Conservation (phyloP, 2,113 vertebrate species). For the Promerops cafer region DNA sequence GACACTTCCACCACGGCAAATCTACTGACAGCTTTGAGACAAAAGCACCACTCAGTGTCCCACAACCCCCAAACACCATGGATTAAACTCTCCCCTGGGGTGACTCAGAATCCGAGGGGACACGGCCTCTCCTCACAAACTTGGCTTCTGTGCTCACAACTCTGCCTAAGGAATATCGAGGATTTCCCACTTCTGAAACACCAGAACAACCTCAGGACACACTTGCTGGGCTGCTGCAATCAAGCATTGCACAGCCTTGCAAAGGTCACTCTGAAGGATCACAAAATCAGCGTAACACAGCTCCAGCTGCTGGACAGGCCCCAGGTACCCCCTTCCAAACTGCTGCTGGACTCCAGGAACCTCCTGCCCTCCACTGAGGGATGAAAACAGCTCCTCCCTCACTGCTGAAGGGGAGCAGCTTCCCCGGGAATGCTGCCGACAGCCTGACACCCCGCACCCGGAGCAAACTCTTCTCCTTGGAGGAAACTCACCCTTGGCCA, state of each 20-base stretch:
- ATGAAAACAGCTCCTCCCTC: background rate
- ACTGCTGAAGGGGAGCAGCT: background rate
- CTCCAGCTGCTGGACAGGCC: background rate
- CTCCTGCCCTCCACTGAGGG: background rate
- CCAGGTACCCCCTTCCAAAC: background rate
- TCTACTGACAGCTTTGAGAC: background rate
- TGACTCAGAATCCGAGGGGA: background rate
- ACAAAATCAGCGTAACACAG: background rate
- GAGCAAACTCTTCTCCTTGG: background rate
- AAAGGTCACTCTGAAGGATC: background rate
- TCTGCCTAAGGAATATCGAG: background rate
- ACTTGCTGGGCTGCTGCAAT: background rate
- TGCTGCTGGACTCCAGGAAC: accelerated
- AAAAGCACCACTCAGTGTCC: background rate
- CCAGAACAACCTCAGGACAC: background rate
- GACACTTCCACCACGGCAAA: background rate
- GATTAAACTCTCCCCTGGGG: background rate
- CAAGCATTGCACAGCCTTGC: accelerated
- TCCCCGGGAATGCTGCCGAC: accelerated
- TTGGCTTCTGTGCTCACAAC: background rate
- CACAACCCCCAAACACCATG: background rate
- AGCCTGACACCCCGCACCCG: background rate
- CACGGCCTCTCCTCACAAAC: background rate
- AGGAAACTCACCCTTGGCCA: background rate
- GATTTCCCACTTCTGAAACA: background rate